Base-by-base conservation (phyloP, 2,797 vertebrate species). In the Xiphorhynchus erythropygius region DNA sequence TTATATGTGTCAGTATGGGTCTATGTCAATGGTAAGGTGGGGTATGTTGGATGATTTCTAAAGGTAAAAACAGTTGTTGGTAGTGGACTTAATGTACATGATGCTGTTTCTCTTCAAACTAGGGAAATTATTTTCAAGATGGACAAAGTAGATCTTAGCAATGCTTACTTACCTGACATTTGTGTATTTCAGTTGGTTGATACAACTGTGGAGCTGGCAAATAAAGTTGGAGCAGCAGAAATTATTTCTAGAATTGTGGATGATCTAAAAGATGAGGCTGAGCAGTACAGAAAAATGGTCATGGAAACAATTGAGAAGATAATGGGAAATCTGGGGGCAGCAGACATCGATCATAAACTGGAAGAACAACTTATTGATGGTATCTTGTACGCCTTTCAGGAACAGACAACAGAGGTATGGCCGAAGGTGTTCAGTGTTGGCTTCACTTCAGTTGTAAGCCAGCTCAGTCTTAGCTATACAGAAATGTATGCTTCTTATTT, bases 241-340 rank as follows among this genome's bases (percentile, higher is more conserved):
- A 99, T 99, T 84, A 99, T 99, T 92, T 99, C 99, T 8, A 98
- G 99, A 78, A 99, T 99, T 69, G 99, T 99, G 69, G 99, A 99
- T 52, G 99, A 99, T 97, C 97, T 99, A 97, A 99, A 99, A 96
- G 99, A 99, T 80, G 99, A 99, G 96, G 99, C 99, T 7, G 99
- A 99, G 82, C 99, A 99, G 96, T 99, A 99, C 98, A 98, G 99
- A 81, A 99, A 99, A 97, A 99, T 99, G 99, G 99, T 99, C 85
- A 99, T 99, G 99, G 99, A 99, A 93, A 99, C 99, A 42, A 99
- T 99, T 68, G 99, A 99, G 96, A 99, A 99, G 96, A 99, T 99
- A 87, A 99, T 99, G 99, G 99, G 99, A 53, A 99, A 99, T 94
- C 97, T 99, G 67, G 99, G 99, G 3, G 99, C 99, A 9, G 99